Conservation (phyloP, 2,888 invertebrate species). For the Lapara coniferarum region DNA sequence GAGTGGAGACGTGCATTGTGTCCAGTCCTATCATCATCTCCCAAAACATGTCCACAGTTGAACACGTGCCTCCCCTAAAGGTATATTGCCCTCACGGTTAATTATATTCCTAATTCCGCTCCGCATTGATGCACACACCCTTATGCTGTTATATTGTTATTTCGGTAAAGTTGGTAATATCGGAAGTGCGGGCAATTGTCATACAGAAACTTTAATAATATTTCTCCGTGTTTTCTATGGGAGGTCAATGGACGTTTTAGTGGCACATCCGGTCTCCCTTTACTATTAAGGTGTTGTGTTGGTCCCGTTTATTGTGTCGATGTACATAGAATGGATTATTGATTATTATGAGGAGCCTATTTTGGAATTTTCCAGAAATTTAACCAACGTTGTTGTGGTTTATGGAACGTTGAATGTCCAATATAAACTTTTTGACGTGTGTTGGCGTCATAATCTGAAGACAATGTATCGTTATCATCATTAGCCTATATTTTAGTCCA, state of each 20-base stretch:
- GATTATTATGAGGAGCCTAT: background rate
- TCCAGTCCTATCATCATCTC: no score
- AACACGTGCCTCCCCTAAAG: no score
- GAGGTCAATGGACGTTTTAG: conserved; percentile 5
- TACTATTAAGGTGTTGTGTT: background rate
- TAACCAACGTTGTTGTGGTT: background rate
- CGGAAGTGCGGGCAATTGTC: conserved; percentile 19
- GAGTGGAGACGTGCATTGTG: no score
- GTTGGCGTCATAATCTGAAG: no score
- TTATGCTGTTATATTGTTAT: background rate
- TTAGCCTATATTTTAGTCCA: no score
- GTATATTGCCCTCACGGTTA: no score
- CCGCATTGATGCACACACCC: no score
- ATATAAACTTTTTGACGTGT: no score
- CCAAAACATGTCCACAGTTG: no score
- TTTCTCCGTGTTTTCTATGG: background rate
- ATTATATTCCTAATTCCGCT: no score
- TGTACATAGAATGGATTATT: conserved; percentile 3
- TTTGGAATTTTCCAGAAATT: background rate
- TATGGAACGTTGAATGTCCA: background rate
- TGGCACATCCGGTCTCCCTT: conserved; percentile 7
- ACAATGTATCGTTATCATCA: no score
- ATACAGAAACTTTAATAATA: conserved; percentile 2
- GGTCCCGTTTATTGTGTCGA: background rate
- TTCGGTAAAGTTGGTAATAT: background rate